Conservation (phyloP, 2,888 invertebrate genomes). For the Lasioglossum zephyrum region DNA sequence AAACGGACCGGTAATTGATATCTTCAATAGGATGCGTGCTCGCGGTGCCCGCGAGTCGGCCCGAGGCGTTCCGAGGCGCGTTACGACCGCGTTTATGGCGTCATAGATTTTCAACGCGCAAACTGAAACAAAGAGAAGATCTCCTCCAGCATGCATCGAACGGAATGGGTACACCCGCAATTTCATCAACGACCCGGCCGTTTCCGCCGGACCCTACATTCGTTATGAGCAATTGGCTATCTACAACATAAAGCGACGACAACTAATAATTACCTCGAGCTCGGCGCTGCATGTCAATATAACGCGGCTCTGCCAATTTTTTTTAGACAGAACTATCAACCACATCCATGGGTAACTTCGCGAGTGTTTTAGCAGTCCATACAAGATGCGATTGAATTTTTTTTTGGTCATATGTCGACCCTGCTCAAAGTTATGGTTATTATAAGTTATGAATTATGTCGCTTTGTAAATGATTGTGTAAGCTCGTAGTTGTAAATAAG, state of each 20-base stretch:
- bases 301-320: background rate
- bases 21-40: background rate
- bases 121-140: slow-evolving; percentile 1
- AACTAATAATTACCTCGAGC: slow-evolving; percentile 19
- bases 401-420: background rate
- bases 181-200: background rate
- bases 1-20: slow-evolving; percentile 1
- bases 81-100: slow-evolving; percentile 15
- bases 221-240: slow-evolving; percentile 16
- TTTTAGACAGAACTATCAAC: background rate
- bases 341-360: background rate
- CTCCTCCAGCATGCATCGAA: background rate
- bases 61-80: background rate
- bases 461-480: too few relatives aligned
- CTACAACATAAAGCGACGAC: slow-evolving; percentile 8
- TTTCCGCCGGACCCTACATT: background rate
- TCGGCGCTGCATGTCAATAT: slow-evolving; percentile 11
- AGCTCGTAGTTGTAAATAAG: background rate
- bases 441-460: too few relatives aligned
- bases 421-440: background rate
- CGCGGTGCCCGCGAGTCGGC: background rate
- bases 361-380: slow-evolving; percentile 32
- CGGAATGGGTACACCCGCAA: background rate
- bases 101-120: background rate
- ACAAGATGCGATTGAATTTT: background rate